Evolutionary conservation across 1,140 invertebrate species (phyloP).

Genomic region (Heliconius melpomene): DNA sequence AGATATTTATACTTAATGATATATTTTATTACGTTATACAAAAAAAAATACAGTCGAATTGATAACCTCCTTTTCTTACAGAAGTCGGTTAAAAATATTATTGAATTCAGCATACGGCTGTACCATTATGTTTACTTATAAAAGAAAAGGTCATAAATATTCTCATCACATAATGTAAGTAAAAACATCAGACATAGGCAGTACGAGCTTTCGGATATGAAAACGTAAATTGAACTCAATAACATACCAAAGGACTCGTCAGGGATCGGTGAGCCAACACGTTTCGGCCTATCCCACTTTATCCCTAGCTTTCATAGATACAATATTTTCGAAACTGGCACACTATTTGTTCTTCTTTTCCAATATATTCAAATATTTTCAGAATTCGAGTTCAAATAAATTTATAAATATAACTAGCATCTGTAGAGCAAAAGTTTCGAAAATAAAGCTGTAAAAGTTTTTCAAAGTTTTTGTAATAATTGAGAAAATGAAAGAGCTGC

Average conservation of each 20-base stretch:
- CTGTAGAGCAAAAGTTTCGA: neutral
- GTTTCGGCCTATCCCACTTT: constrained; percentile 57
- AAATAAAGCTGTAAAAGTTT: neutral
- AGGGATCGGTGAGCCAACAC: constrained; percentile 48
- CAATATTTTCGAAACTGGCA: too few relatives aligned
- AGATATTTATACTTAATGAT: too few relatives aligned
- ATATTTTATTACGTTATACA: neutral
- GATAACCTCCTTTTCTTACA: too few relatives aligned
- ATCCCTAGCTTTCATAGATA: constrained; percentile 54
- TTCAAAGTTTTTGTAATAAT: neutral
- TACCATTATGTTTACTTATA: neutral
- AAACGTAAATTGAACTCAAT: constrained; percentile 72
- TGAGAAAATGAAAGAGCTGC: neutral
- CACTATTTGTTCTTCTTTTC: too few relatives aligned
- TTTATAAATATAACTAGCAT: neutral
- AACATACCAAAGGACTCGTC: constrained; percentile 72
- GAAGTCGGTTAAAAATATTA: too few relatives aligned
- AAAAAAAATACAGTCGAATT: too few relatives aligned
- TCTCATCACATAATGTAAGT: constrained; percentile 29
- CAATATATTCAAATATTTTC: constrained; percentile 29
- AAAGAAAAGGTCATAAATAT: constrained; percentile 18
- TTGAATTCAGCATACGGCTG: neutral
- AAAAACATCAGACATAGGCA: constrained; percentile 44
- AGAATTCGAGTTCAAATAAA: neutral
- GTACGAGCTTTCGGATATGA: constrained; percentile 50